Conservation (phyloP, 2,888 invertebrate species). For the Blera fallax region DNA sequence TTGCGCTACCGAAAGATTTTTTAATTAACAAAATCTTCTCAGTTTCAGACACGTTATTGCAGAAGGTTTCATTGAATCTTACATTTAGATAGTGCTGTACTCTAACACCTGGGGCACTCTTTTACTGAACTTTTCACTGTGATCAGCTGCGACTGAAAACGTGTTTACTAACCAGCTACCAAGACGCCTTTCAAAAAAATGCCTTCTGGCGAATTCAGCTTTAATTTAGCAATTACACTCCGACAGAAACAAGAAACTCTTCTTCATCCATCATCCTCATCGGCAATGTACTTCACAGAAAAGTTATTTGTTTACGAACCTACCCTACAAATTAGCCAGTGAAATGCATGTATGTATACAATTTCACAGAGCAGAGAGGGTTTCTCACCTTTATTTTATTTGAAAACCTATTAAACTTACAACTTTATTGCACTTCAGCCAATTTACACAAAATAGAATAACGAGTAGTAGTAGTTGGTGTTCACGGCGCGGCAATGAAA, state of each 20-base stretch:
- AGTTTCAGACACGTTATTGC: background rate
- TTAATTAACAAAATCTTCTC: background rate
- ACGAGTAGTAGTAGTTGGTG: too few relatives aligned
- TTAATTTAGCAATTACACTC: background rate
- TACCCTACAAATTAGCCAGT: background rate
- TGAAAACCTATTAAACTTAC: slow-evolving; percentile 36
- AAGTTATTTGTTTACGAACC: background rate
- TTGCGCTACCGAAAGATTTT: background rate
- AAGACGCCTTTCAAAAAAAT: background rate
- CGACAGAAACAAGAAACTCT: background rate
- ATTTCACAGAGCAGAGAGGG: background rate
- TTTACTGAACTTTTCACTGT: background rate
- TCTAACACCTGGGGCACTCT: background rate
- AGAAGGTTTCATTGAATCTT: background rate
- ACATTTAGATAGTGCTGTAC: background rate
- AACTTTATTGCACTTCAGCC: slow-evolving; percentile 24
- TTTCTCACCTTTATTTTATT: background rate
- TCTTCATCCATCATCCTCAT: background rate
- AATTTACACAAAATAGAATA: slow-evolving; percentile 50
- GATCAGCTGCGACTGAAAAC: background rate
- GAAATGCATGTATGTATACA: background rate
- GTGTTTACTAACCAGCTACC: background rate
- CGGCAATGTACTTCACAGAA: background rate
- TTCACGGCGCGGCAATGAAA: slow-evolving; percentile 18
- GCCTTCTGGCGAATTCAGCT: background rate